A percentile compares a stretch with the other conserved stretches of the same genome.
Conservation (phyloP, 2,888 invertebrate species). For the Tricholauxania praeusta region DNA sequence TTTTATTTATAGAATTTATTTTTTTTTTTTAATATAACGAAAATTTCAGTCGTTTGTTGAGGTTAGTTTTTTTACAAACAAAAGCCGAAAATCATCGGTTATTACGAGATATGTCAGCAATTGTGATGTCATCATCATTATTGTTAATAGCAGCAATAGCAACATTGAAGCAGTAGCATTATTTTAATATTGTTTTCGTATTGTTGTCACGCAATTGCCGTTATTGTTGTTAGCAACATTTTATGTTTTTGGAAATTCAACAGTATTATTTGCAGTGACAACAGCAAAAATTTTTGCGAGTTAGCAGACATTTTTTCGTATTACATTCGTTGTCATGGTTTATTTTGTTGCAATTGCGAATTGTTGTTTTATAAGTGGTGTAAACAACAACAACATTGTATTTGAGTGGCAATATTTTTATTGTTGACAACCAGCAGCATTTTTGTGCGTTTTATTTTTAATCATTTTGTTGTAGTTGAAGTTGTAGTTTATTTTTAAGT, state of each 20-base stretch:
- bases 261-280: slow-evolving; percentile 9
- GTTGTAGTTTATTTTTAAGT: slow-evolving; percentile 26
- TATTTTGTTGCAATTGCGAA: slow-evolving; percentile 1
- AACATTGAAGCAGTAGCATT: slow-evolving; percentile 48
- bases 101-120: slow-evolving; percentile 66
- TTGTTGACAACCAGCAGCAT: background rate
- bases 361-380: slow-evolving; percentile 19
- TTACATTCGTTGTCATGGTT: slow-evolving; percentile 29
- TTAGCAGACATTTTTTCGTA: slow-evolving; percentile 38
- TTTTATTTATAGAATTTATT: background rate
- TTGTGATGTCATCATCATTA: slow-evolving; percentile 68
- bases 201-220: slow-evolving; percentile 48
- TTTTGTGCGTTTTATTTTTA: background rate
- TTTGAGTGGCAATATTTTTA: background rate
- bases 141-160: slow-evolving; percentile 53
- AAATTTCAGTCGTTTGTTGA: slow-evolving; percentile 61
- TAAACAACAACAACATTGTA: background rate
- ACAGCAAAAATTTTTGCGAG: background rate
- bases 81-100: slow-evolving; percentile 67
- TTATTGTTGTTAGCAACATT: slow-evolving; percentile 1
- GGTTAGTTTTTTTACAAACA: slow-evolving; percentile 54
- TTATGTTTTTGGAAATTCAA: slow-evolving; percentile 39
- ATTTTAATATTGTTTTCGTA: slow-evolving; percentile 46
- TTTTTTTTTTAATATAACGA: slow-evolving; percentile 37
- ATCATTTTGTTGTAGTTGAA: slow-evolving; percentile 35